A percentile compares a stretch with the other conserved stretches of the same genome.
Evolutionary conservation across 64 coral and sea anemone species (phyloP).

Genomic region (Stichodactyla helianthus): DNA sequence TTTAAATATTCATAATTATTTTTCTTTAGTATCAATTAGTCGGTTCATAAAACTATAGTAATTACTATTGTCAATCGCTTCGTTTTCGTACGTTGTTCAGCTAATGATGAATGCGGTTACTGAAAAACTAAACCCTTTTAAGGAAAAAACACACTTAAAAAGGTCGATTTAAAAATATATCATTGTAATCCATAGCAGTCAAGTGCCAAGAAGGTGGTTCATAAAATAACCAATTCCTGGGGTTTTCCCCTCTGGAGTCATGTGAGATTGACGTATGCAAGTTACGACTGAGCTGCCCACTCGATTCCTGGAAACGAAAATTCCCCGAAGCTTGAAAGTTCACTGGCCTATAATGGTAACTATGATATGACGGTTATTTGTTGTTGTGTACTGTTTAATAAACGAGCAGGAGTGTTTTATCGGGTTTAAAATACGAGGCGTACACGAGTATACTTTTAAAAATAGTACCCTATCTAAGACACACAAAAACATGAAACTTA

Average conservation of each 20-base stretch:
- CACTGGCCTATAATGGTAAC: not conserved
- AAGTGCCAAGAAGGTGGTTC: not conserved
- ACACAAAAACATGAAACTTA: too few species aligned
- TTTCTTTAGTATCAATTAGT: too few species aligned
- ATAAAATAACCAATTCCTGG: not conserved
- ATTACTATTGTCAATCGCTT: too few species aligned
- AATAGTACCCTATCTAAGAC: too few species aligned
- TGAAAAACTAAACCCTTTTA: not conserved
- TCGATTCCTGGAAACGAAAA: not conserved
- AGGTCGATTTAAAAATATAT: not conserved
- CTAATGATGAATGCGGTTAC: not conserved
- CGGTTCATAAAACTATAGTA: too few species aligned
- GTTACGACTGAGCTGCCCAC: not conserved
- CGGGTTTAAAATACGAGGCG: too few species aligned
- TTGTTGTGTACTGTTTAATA: too few species aligned
- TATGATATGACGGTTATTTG: not conserved
- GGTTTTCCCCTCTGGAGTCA: not conserved
- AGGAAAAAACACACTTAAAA: not conserved
- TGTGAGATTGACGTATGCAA: not conserved
- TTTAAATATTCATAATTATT: too few species aligned
- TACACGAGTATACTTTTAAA: too few species aligned
- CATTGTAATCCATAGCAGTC: not conserved
- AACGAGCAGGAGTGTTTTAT: too few species aligned
- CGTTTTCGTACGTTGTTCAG: too few species aligned
- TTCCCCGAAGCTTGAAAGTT: too few species aligned